Percentiles rank a stretch among this genome's conserved stretches.
Evolutionary conservation across 2,888 invertebrate genomes (phyloP).

Genomic region (Heliconius aoede): DNA sequence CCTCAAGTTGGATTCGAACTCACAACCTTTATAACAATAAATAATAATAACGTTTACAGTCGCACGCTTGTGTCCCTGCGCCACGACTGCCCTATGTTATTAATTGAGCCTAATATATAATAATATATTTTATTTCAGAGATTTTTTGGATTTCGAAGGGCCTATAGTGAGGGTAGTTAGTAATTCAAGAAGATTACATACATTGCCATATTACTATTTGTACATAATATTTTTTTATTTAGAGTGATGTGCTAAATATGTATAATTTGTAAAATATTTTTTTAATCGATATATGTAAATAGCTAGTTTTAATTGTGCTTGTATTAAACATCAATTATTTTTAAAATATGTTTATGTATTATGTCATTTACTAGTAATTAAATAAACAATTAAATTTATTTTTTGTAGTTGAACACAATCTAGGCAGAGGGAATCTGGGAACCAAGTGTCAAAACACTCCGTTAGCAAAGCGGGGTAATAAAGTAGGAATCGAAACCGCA

Average conservation of each 20-base stretch:
- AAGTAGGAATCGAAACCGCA: too few relatives aligned
- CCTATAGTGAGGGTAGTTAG: background rate
- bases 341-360: conserved; percentile 3
- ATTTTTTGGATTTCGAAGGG: background rate
- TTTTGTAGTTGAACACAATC: background rate
- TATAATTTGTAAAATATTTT: background rate
- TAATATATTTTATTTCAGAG: conserved; percentile 17
- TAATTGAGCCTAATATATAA: background rate
- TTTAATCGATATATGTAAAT: background rate
- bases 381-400: background rate
- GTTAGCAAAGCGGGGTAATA: too few relatives aligned
- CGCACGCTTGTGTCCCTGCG: background rate
- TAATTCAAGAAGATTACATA: conserved; percentile 11
- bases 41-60: too few relatives aligned
- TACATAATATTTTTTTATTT: conserved; percentile 14
- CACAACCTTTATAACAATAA: too few relatives aligned
- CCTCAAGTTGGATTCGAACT: too few relatives aligned
- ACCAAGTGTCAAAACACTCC: too few relatives aligned
- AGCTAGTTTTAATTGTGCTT: background rate
- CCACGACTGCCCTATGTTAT: background rate
- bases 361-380: background rate
- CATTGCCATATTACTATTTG: background rate
- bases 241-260: background rate
- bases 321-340: background rate
- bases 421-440: too few relatives aligned